Evolutionary conservation across 2,888 invertebrate genomes (phyloP), one percentile per base, ranked within the genome.

Genomic region (Cartodere bifasciata): DNA sequence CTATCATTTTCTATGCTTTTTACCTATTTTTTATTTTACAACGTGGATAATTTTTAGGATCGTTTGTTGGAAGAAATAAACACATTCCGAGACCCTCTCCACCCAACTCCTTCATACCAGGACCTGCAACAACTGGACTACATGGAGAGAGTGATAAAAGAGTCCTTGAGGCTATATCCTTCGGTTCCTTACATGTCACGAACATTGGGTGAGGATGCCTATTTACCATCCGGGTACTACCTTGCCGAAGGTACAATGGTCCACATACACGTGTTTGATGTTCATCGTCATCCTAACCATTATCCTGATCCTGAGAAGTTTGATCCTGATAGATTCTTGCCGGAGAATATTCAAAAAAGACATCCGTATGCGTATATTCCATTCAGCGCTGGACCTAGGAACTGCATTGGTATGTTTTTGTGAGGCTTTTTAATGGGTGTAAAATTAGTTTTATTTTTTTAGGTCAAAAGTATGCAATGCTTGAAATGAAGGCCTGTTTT

Each of bases 161-260:
- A 23, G 10, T 9, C 11, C 6, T 23, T 23, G 10, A 23, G 24
- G 24, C 24, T 23, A 9, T 23, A 23, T 23, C 24, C 24, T 9
- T 9, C 9, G 6, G 24, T 23, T 5, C 24, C 24, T 11, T 7
- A 9, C 6, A 23, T 23, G 6, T 23, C 11, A 5, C 7, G 24
- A 10, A 11, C 12, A 7, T 7, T 9, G 20, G 20, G 20, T 7
- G 5, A 5, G 5, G 24, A 23, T 9, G 9, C 5, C 6, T 9
- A 7, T n/a, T 6, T 11, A 6, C 7, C 9, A 9, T 5, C 5
- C 12, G 24, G 24, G 12, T n/a, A 23, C 12, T 5, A 9, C 7
- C 6, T 23, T 5, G 9, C 24, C 6, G 12, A 23, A 23, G 24
- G 24, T 6, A 7, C 6, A 5, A 7, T 27, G 7, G 6, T 13